phyloP scores from a whole-genome alignment of 2,888 invertebrate species.

The Patella ulyssiponensis region DNA sequence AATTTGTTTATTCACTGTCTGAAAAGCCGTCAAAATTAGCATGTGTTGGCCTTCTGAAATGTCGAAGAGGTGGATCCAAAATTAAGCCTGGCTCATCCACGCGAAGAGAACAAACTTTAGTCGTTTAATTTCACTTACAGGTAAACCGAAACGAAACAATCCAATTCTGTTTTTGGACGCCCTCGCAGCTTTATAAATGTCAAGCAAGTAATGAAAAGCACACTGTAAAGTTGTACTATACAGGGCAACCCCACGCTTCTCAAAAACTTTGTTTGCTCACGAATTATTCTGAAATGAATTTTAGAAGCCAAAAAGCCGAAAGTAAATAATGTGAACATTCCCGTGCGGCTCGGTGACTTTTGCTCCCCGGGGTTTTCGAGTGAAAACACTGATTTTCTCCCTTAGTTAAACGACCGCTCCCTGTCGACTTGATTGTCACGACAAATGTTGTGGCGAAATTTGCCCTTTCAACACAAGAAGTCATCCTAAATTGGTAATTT shows the following conservation, averaged over 20 bases:
- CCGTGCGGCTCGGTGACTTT: constrained; percentile 17
- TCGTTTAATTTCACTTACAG: constrained; percentile 2
- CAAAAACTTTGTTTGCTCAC: constrained; percentile 10
- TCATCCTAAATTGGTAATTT: neutral
- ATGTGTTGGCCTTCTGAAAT: neutral
- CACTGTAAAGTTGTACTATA: constrained; percentile 10
- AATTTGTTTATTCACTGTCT: constrained; percentile 5
- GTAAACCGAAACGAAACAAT: constrained; percentile 2
- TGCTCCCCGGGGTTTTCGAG: constrained; percentile 19
- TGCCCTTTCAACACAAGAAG: neutral
- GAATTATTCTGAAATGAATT: constrained; percentile 23
- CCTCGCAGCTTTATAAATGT: constrained; percentile 12
- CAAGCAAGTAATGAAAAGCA: neutral
- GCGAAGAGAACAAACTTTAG: neutral
- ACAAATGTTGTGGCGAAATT: constrained; percentile 1
- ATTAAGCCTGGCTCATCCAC: constrained; percentile 1
- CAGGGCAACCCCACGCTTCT: constrained; percentile 8
- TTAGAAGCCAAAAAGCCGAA: constrained; percentile 26
- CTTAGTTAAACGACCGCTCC: constrained; percentile 20
- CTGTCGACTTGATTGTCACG: neutral
- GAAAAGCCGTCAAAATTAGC: neutral
- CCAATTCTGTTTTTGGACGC: constrained; percentile 7
- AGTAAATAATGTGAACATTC: constrained; percentile 20
- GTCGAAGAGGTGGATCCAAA: constrained; percentile 9
- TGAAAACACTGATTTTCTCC: constrained; percentile 17